Base-by-base conservation (phyloP, 2,888 invertebrate species). In the Tinea trinotella region DNA sequence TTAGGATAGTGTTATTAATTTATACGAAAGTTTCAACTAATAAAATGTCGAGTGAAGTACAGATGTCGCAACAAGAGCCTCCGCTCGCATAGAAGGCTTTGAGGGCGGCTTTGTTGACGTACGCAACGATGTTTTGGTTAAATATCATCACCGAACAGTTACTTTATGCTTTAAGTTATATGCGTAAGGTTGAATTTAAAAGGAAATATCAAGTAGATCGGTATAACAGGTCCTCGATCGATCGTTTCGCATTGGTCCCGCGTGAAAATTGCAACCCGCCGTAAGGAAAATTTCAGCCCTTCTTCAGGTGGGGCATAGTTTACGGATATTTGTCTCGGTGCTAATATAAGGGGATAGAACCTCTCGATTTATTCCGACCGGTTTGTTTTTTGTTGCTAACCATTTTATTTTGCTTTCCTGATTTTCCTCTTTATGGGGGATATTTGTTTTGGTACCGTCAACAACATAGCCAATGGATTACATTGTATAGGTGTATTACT, bases 201-300 rank as follows among this genome's bases (percentile, higher is more conserved):
- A 40, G 6, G 5, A 13, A 4, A 40, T 40, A 30, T 24, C 3
- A 2, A 50, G 9, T 22, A 13, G 7, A 22, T 40, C 13, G 46
- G 15, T 46, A 17, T 19, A 19, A 46, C 46, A 19, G 19, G 46
- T 19, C 17, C 69, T 64, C 79, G 79, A 84, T 85, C 84, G 84
- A 84, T 85, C 70, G 68, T 65, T 62, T 60, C 62, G 58, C 64
- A 60, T 35, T 60, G 60, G 57, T 76, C 74, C 79, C 82, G 66
- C 80, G 79, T 76, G 83, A 83, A 84, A 83, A 81, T 85, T 80
- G 83, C 83, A 80, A 68, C 68, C 54, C 19, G 68, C 65, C 67
- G 66, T 62, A 59, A 59, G 61, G 62, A 60, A 64, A 63, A 61
- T 62, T 68, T 64, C 64, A 68, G 69, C 57, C 60, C 30, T 55